These are phyloP conservation scores for Teleopsis dalmanni DNA, from an alignment of 1,140 invertebrate genomes.

Conservation along the genomic window DNA sequence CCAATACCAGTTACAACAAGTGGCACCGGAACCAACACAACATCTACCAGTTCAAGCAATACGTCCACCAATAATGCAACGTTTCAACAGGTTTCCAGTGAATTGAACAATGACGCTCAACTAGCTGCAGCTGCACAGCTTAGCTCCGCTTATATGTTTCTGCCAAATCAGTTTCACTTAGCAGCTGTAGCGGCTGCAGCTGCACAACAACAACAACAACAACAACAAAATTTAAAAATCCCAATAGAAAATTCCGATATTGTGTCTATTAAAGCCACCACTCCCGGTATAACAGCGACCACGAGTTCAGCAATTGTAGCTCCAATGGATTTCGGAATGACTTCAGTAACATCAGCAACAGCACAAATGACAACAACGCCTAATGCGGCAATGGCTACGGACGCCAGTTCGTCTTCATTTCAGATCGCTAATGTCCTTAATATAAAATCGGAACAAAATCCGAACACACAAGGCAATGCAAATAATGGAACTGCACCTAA, in stretches of 20 bases:
- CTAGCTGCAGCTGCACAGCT: constrained; percentile 8
- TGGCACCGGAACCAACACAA: constrained; percentile 5
- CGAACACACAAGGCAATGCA: too few species aligned
- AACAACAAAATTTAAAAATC: constrained; percentile 9
- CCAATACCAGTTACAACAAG: constrained; percentile 11
- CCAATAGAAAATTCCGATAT: constrained; percentile 15
- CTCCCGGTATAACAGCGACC: constrained; percentile 10
- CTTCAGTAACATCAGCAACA: not conserved
- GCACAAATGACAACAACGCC: not conserved
- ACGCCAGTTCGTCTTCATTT: too few species aligned
- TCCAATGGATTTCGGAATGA: not conserved
- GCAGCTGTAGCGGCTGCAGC: constrained; percentile 33
- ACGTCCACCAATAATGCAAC: not conserved
- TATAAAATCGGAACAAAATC: too few species aligned
- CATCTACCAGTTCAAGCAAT: constrained; percentile 10
- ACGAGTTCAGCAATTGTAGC: constrained; percentile 15
- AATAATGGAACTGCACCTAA: too few species aligned
- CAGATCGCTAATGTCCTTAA: too few species aligned
- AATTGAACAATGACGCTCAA: not conserved
- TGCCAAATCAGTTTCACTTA: constrained; percentile 42
- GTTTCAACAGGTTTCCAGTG: not conserved
- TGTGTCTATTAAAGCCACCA: constrained; percentile 15
- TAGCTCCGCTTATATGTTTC: constrained; percentile 28
- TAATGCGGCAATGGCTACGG: not conserved
- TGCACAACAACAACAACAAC: constrained; percentile 9